phyloP scores from a whole-genome alignment of 2,113 vertebrate genomes.

The Zeus faber region DNA sequence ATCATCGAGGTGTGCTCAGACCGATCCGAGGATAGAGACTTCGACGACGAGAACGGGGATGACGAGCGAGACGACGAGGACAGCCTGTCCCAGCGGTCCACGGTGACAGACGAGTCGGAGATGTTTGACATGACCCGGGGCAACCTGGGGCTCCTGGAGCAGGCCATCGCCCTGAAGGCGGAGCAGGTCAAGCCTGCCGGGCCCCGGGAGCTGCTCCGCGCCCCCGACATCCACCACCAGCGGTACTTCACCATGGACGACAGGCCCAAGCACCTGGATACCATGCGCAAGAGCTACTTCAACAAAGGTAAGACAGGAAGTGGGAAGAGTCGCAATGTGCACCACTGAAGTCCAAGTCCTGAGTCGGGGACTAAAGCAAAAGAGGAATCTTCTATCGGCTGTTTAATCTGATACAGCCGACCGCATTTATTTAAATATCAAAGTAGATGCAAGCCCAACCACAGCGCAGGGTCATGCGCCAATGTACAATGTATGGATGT shows the following conservation, averaged over 20 bases:
- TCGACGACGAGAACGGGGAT: constrained; percentile 74
- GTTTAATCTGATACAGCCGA: too few relatives aligned
- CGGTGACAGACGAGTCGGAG: constrained; percentile 87
- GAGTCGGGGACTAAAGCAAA: too few relatives aligned
- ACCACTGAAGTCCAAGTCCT: not conserved
- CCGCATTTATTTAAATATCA: too few relatives aligned
- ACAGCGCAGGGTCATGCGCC: too few relatives aligned
- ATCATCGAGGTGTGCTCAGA: constrained; percentile 87
- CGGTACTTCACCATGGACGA: constrained; percentile 84
- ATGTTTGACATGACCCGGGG: constrained; percentile 95
- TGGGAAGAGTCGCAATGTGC: not conserved
- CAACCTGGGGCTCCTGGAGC: constrained; percentile 93
- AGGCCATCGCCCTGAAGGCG: constrained; percentile 95
- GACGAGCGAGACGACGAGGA: constrained; percentile 85
- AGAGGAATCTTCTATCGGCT: too few relatives aligned
- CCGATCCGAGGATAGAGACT: constrained; percentile 81
- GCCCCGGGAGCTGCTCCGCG: constrained; percentile 76
- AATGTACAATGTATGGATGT: too few relatives aligned
- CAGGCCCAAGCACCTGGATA: constrained; percentile 84
- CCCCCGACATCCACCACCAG: constrained; percentile 78
- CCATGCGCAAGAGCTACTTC: constrained; percentile 87
- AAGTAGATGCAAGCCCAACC: too few relatives aligned
- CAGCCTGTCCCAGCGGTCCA: constrained; percentile 82
- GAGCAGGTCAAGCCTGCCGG: constrained; percentile 85
- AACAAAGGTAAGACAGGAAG: constrained; percentile 78